Evolutionary conservation across 2,113 vertebrate species (phyloP).

Genomic region (Pipa parva): DNA sequence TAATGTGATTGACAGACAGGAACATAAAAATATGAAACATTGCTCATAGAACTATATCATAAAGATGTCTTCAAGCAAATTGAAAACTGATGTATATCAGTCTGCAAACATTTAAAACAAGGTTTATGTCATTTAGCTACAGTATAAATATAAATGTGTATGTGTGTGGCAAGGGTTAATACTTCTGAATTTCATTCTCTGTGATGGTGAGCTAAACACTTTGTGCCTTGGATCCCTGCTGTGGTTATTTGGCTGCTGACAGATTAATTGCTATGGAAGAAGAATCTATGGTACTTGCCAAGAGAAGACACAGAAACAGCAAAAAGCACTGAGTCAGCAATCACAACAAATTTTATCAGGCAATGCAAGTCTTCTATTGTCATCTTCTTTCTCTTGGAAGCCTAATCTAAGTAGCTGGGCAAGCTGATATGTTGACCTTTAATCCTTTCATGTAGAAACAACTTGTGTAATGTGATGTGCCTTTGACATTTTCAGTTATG

Average conservation of each 20-base stretch:
- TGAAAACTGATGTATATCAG: no score
- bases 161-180: slow-evolving; percentile 23
- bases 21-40: no score
- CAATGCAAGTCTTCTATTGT: slow-evolving; percentile 7
- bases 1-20: no score
- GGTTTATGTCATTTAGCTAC: no score
- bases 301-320: slow-evolving; percentile 4
- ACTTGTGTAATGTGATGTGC: no score
- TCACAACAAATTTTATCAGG: slow-evolving; percentile 32
- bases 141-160: background rate
- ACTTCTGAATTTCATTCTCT: slow-evolving; percentile 20
- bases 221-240: slow-evolving; percentile 22
- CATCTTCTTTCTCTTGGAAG: slow-evolving; percentile 2
- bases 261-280: slow-evolving; percentile 33
- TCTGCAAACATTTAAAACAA: background rate
- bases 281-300: slow-evolving; percentile 22
- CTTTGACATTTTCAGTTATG: no score
- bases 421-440: slow-evolving; percentile 1
- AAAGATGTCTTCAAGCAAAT: no score
- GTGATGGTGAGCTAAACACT: slow-evolving; percentile 19
- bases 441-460: no score
- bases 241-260: slow-evolving; percentile 35
- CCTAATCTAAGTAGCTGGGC: slow-evolving; percentile 10
- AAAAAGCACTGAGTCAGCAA: slow-evolving; percentile 32
- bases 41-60: no score